These are phyloP conservation scores for Uloborus plumipes DNA, from an alignment of 2,888 invertebrate genomes.

Conservation along the genomic window DNA sequence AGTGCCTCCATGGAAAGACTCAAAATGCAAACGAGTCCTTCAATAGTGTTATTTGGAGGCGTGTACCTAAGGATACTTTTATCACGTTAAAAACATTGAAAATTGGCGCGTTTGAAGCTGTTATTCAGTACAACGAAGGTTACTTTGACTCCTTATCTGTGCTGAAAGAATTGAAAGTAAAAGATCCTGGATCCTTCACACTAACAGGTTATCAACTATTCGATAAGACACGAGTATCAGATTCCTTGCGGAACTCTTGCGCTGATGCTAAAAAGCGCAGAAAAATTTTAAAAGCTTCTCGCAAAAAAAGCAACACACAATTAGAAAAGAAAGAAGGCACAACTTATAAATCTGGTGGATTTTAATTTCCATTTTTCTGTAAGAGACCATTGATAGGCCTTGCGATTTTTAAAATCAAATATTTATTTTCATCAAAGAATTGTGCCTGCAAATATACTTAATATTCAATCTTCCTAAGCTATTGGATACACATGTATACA, in stretches of 20 bases:
- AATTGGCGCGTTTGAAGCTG: not conserved
- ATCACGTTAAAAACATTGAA: not conserved
- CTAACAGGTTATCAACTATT: not conserved
- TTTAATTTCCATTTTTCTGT: not conserved
- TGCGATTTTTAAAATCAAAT: no score
- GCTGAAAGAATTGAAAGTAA: not conserved
- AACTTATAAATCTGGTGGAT: not conserved
- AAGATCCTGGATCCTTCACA: not conserved
- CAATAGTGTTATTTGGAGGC: not conserved
- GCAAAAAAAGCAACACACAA: not conserved
- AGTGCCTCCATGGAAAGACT: not conserved
- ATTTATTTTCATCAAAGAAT: no score
- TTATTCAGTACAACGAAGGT: not conserved
- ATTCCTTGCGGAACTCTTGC: not conserved
- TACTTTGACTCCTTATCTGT: not conserved
- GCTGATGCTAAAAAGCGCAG: not conserved
- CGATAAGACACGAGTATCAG: not conserved
- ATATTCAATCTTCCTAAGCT: no score
- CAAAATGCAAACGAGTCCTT: conserved; percentile 7
- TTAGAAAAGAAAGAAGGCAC: not conserved
- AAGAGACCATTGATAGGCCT: not conserved
- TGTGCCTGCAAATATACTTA: no score
- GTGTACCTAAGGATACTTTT: no score
- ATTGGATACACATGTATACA: no score
- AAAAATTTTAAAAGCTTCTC: not conserved